phyloP scores from a whole-genome alignment of 2,113 vertebrate genomes.

The Chitala chitala region DNA sequence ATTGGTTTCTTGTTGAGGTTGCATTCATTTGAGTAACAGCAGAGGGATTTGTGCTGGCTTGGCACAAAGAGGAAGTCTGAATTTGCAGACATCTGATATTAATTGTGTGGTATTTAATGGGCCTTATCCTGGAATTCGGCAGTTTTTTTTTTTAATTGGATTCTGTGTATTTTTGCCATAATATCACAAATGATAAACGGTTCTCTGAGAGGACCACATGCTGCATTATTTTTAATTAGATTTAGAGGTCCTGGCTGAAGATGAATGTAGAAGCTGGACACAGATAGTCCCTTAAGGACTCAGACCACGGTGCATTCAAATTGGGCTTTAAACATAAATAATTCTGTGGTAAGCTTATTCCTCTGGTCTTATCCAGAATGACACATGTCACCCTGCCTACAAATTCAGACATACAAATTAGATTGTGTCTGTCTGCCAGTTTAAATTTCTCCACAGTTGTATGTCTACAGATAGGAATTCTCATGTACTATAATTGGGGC shows the following conservation, averaged over 20 bases:
- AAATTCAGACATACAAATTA: background rate
- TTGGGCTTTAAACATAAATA: conserved; percentile 9
- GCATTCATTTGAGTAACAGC: conserved; percentile 46
- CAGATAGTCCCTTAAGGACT: conserved; percentile 1
- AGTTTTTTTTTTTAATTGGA: conserved; percentile 25
- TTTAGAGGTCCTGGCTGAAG: conserved; percentile 6
- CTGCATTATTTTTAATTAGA: conserved; percentile 18
- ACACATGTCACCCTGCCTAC: background rate
- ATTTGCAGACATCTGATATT: conserved; percentile 48
- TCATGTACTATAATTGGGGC: background rate
- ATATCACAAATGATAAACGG: conserved; percentile 12
- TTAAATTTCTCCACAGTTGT: background rate
- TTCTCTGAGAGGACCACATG: background rate
- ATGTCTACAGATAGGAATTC: background rate
- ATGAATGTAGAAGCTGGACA: background rate
- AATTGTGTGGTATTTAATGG: conserved; percentile 51
- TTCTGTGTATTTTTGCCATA: background rate
- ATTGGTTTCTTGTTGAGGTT: conserved; percentile 49
- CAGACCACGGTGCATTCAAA: background rate
- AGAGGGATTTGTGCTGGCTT: conserved; percentile 51
- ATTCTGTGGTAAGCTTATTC: conserved; percentile 3
- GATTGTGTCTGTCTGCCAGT: background rate
- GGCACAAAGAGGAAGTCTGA: conserved; percentile 45
- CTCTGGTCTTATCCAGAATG: background rate
- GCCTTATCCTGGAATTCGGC: conserved; percentile 37